phyloP scores from a whole-genome alignment of 2,113 vertebrate genomes.

The Anoura caudifer region DNA sequence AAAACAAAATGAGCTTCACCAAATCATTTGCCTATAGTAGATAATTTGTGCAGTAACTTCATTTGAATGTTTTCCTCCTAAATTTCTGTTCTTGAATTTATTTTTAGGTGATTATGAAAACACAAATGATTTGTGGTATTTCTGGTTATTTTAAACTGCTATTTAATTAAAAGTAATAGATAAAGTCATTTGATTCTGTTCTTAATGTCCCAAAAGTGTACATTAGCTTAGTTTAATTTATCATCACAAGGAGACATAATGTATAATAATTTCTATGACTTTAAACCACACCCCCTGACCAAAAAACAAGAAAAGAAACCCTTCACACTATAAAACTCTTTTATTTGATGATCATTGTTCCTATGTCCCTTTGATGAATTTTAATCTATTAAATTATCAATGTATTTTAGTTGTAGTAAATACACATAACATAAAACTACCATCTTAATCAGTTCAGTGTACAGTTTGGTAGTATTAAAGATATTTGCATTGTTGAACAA shows the following conservation, averaged over 20 bases:
- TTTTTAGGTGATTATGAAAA: background rate
- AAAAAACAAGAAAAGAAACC: background rate
- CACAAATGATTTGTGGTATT: background rate
- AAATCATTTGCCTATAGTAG: background rate
- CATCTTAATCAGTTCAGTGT: background rate
- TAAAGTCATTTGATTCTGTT: background rate
- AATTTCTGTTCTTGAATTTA: slow-evolving; percentile 16
- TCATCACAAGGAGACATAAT: background rate
- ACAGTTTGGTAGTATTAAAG: background rate
- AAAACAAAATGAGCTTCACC: background rate
- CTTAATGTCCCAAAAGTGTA: background rate
- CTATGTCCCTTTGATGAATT: background rate
- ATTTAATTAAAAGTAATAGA: background rate
- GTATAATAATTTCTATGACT: background rate
- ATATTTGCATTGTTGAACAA: background rate
- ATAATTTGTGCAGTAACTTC: background rate
- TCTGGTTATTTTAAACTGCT: background rate
- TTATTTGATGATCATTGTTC: background rate
- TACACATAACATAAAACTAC: background rate
- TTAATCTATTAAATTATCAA: background rate
- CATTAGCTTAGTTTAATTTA: background rate
- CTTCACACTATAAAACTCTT: background rate
- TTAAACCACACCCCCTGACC: background rate
- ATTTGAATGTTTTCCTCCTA: background rate
- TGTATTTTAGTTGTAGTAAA: background rate